Evolutionary conservation across 30 jellyfish, hydroid and myxozoan genomes (phyloP), one percentile per base, ranked within the genome.

Genomic region (Phacellophora camtschatica): DNA sequence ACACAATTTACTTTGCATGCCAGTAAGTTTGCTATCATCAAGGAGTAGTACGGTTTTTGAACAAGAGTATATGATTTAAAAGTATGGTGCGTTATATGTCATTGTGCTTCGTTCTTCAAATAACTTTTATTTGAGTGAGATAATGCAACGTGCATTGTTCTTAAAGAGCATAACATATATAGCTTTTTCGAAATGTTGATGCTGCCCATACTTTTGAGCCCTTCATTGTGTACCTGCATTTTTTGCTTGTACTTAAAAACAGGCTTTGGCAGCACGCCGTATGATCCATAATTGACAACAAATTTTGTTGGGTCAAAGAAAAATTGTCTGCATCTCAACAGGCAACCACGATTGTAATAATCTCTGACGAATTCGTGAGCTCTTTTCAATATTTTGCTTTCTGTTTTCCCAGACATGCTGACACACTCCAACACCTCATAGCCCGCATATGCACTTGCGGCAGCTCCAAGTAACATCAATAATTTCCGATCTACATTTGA

Each of bases 211-310:
- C n/a, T n/a, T n/a, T n/a, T n/a, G n/a, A n/a, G n/a, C n/a, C n/a
- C n/a, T n/a, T n/a, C n/a, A n/a, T n/a, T n/a, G n/a, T n/a, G n/a
- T 61, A 93, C 97, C 90, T 70, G 86, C 75, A 94, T 20, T 51
- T 66, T 49, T 42, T 66, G n/a, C 32, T 88, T 90, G 49, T 87
- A 73, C 24, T 85, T 71, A 41, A 79, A 48, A 41, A 94, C 99
- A 6, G 90, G 86, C 55, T 20, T 65, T 28, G 99, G 99, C 25
- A 82, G 61, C 10, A 89, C 75, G 10, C 99, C 99, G 55, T 87
- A 94, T 1, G 99, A 94, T 19, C 99, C 99, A 82, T 81, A 94
- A 65, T 94, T 94, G 42, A 86, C 97, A 36, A 85, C 87, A 33
- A 29, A 77, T n/a, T 32, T 24, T 34, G 55, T 56, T 5, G 84